A percentile compares a stretch with the other conserved stretches of the same genome.
Conservation (phyloP, 2,797 vertebrate genomes). For the Muscicapa striata region DNA sequence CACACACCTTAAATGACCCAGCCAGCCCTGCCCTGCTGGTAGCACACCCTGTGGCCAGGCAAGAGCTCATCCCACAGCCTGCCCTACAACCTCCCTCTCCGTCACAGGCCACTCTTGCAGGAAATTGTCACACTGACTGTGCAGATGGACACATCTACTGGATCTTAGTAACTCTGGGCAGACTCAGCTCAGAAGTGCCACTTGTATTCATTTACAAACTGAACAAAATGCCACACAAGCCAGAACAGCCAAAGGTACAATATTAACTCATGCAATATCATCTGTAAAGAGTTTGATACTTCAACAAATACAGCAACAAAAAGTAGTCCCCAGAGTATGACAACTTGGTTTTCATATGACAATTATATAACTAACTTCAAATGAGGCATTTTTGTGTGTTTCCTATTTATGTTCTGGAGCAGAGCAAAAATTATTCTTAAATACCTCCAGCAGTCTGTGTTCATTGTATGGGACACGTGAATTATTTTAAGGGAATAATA, state of each 20-base stretch:
- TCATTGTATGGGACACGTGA: background rate
- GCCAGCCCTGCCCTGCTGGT: accelerated
- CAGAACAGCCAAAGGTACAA: background rate
- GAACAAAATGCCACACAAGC: background rate
- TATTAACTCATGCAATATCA: background rate
- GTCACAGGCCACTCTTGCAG: background rate
- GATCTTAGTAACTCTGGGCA: background rate
- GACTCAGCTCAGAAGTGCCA: background rate
- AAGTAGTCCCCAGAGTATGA: background rate
- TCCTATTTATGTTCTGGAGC: background rate
- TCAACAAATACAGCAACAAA: background rate
- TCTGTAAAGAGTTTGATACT: background rate
- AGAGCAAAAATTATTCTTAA: background rate
- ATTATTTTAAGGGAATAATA: constrained; percentile 74
- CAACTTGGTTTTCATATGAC: background rate
- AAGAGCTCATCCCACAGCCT: background rate
- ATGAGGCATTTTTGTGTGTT: background rate
- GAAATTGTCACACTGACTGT: accelerated
- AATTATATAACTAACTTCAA: background rate
- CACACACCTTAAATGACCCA: background rate
- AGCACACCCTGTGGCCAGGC: accelerated
- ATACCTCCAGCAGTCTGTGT: background rate
- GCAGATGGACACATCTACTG: background rate
- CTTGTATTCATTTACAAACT: background rate
- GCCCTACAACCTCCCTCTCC: background rate